Evolutionary conservation across 23 tunicate species (phyloP).

Genomic region (Halocynthia roretzi): DNA sequence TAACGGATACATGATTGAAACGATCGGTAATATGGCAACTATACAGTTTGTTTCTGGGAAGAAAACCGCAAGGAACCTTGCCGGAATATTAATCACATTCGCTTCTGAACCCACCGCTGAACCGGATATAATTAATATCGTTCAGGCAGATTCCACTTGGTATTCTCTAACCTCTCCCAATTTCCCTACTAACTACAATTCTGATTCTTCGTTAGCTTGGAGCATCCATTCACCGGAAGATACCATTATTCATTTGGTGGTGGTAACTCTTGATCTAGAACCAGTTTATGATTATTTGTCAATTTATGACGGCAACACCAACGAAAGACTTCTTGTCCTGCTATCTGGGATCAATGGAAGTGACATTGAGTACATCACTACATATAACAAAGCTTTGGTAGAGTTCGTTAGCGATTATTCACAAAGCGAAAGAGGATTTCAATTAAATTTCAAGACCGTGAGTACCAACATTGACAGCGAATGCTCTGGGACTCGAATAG

Average conservation of each 20-base stretch:
- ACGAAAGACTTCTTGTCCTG: neutral
- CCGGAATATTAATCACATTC: too few species aligned
- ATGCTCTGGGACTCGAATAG: neutral
- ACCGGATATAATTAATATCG: neutral
- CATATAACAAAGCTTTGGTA: neutral
- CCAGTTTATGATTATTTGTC: conserved; percentile 1
- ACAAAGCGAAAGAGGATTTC: conserved; percentile 1
- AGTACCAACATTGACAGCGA: neutral
- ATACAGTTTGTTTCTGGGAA: too few species aligned
- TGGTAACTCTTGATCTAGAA: conserved; percentile 5
- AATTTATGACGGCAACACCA: neutral
- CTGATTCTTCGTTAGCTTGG: neutral
- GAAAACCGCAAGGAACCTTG: too few species aligned
- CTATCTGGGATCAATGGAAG: conserved; percentile 1
- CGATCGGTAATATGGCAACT: too few species aligned
- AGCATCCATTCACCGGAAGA: neutral
- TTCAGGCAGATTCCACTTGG: conserved; percentile 1
- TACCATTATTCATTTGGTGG: neutral
- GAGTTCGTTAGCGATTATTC: conserved; percentile 5
- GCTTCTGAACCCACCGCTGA: neutral
- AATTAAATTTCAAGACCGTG: neutral
- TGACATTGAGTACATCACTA: neutral
- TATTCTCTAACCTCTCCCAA: conserved; percentile 8
- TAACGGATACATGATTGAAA: too few species aligned
- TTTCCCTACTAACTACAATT: neutral